Base-by-base conservation (phyloP, 2,888 invertebrate genomes). In the Allophyes oxyacanthae region DNA sequence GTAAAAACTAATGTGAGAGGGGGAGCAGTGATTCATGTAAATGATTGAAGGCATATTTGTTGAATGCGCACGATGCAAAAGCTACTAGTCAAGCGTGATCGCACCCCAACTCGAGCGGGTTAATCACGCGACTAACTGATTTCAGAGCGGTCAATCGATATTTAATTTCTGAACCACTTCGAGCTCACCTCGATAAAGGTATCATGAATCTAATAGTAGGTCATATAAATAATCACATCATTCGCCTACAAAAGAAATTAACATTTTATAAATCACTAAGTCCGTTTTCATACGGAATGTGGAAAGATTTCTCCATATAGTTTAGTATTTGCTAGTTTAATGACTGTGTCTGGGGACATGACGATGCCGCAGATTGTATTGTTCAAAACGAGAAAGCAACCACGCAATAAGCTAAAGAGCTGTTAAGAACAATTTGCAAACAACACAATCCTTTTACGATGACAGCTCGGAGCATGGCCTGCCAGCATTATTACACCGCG, bases 11-110 rank as follows among this genome's bases (percentile, higher is more conserved):
- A 37, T 50, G 9, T 14, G n/a, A 43, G 85, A 86, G 79, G 84
- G 75, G 75, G 79, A 57, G 84, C 87, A 89, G 82, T 90, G 91
- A 90, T 84, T 90, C 88, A 88, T 88, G 84, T 86, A 85, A 90
- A 81, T 85, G 84, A 81, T 81, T 81, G 81, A 82, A 82, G 78
- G 83, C 77, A 78, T 84, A 85, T 87, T 86, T 82, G 81, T 79
- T 86, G 82, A 86, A 84, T 87, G 83, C 81, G 83, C 83, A 75
- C 84, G 80, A 82, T 85, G 86, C 84, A 84, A 87, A 86, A 85
- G 87, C 82, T 79, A 72, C 84, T 83, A 88, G 88, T 90, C 85
- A 87, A 88, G 84, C 87, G 88, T 86, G 83, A 75, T 77, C 72
- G 71, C 68, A 67, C 67, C 58, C 75, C 52, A 72, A 72, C 70